Percentiles rank a stretch among this genome's conserved stretches.
These are phyloP conservation scores for Lineus longissimus DNA, from an alignment of 1,140 invertebrate species.

Conservation along the genomic window DNA sequence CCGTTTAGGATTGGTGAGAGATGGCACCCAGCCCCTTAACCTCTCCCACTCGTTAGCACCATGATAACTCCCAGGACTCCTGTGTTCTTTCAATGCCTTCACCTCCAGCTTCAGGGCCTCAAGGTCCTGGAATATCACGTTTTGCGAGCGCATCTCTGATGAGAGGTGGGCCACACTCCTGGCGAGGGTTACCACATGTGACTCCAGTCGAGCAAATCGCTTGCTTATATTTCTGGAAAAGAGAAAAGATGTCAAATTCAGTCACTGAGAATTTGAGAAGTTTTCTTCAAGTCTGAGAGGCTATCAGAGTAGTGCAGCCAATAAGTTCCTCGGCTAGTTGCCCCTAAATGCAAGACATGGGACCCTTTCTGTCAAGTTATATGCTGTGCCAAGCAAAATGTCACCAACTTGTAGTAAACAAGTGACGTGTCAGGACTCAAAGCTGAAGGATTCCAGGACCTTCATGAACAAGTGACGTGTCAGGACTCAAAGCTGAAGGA, in stretches of 20 bases:
- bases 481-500: too few relatives aligned
- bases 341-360: constrained; percentile 69
- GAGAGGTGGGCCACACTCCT: constrained; percentile 88
- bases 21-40: constrained; percentile 51
- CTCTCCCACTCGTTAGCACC: constrained; percentile 38
- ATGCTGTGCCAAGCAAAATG: too few relatives aligned
- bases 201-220: constrained; percentile 83
- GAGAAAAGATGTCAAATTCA: constrained; percentile 17
- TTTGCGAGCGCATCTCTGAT: constrained; percentile 86
- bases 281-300: constrained; percentile 67
- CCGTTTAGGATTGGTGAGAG: constrained; percentile 68
- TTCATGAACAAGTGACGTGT: too few relatives aligned
- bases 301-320: constrained; percentile 17
- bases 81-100: constrained; percentile 65
- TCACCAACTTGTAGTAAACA: too few relatives aligned
- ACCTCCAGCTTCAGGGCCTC: constrained; percentile 82
- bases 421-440: too few relatives aligned
- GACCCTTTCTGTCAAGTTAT: constrained; percentile 63
- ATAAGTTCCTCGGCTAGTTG: constrained; percentile 61
- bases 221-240: constrained; percentile 72
- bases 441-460: too few relatives aligned
- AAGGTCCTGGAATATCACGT: constrained; percentile 83
- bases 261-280: constrained; percentile 56
- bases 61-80: constrained; percentile 10
- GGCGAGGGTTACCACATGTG: constrained; percentile 86